Evolutionary conservation across 2,888 invertebrate species (phyloP), one percentile per base, ranked within the genome.

Genomic region (Brachylomia viminalis): DNA sequence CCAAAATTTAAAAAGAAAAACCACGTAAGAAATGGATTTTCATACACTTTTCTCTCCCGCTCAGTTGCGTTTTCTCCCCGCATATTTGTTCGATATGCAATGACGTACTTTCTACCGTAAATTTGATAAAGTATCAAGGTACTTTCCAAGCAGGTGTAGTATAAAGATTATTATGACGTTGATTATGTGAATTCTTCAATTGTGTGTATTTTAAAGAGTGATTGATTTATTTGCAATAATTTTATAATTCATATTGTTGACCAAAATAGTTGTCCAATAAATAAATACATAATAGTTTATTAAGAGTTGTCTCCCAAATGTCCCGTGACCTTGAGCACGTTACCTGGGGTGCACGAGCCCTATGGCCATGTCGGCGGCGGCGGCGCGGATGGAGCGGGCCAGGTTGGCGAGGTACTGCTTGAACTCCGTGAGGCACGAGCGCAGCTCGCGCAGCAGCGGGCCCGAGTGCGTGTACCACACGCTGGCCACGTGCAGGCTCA

Each of bases 391-490:
- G 70, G 99, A 98, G 72, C 98, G 97, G 23, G 99, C 98, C 84
- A 99, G 97, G 92, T 98, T 98, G 73, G 98, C 97, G 87, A 98
- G 96, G 95, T 99, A 99, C 92, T 98, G 98, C 92, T 98, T 98
- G 94, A 99, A 99, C 95, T 99, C 98, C 23, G 98, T 98, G 20
- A 98, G 98, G 93, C 99, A 99, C 58, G 98, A 98, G 89, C 98
- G 98, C 79, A 99, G 96, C 93, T 99, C 99, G 52, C 97, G 97
- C 73, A 99, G 97, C 91, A 99, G 97, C 85, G 98, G 97, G 0
- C 99, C 98, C 71, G 98, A 99, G 95, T 99, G 99, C 7, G 98
- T 98, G 96, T 99, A 99, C 97, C 98, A 98, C 76, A 99, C 98
- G 56, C 99, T 98, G 2, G 99, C 99, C 97, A 99, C 98, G 90